phyloP scores from a whole-genome alignment of 2,113 vertebrate genomes.

The Ctenomys sociabilis region DNA sequence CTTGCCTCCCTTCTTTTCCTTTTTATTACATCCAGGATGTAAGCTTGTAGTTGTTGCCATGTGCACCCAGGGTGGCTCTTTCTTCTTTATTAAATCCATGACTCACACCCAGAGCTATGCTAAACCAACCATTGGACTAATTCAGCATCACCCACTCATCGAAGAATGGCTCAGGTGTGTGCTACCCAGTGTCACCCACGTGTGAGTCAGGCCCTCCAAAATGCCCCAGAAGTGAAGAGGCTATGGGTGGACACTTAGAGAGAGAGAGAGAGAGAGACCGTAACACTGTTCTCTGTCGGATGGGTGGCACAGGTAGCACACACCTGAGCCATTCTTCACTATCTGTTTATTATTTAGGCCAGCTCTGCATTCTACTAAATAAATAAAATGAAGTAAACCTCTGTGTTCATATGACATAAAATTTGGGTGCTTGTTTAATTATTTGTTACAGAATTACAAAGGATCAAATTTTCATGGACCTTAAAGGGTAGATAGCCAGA shows the following conservation, averaged over 20 bases:
- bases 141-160: no score
- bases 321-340: background rate
- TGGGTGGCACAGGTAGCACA: background rate
- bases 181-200: background rate
- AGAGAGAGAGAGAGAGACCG: background rate
- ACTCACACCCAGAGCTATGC: background rate
- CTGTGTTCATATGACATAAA: background rate
- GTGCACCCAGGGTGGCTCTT: background rate
- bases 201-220: background rate
- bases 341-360: background rate
- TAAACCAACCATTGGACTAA: background rate
- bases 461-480: background rate
- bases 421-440: background rate
- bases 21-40: background rate
- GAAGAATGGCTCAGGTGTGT: no score
- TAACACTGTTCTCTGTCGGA: background rate
- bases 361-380: slow-evolving; percentile 4
- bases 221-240: background rate
- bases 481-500: background rate
- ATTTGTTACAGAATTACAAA: background rate
- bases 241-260: background rate
- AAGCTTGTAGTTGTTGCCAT: background rate
- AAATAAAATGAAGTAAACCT: background rate
- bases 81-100: background rate
- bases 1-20: background rate